phyloP scores from a whole-genome alignment of 2,797 vertebrate species.

The Tapera naevia region DNA sequence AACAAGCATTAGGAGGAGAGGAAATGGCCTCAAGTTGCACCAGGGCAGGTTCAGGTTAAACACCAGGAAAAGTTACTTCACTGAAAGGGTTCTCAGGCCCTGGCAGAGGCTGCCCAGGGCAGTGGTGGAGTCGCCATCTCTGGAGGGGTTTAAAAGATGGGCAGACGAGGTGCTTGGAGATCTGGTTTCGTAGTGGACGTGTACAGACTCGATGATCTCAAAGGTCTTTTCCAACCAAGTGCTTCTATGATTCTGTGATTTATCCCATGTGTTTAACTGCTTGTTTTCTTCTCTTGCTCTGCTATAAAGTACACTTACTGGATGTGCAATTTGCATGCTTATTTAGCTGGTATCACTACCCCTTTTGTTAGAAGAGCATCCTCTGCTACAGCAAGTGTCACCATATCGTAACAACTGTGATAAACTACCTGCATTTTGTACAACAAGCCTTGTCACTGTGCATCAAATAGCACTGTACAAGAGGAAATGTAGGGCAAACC shows the following conservation, averaged over 20 bases:
- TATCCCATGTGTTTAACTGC: not conserved
- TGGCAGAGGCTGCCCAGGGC: too few relatives aligned
- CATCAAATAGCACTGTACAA: not conserved
- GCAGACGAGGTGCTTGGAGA: too few relatives aligned
- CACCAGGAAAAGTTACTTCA: too few relatives aligned
- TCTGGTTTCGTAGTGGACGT: too few relatives aligned
- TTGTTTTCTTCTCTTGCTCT: not conserved
- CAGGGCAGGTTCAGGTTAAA: too few relatives aligned
- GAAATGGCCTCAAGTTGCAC: too few relatives aligned
- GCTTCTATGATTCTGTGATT: not conserved
- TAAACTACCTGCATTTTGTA: not conserved
- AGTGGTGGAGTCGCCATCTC: too few relatives aligned
- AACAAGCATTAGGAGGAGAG: too few relatives aligned
- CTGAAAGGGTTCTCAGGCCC: too few relatives aligned
- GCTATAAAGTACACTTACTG: not conserved
- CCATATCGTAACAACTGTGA: not conserved
- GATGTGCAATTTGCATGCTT: not conserved
- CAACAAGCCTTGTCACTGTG: rapidly evolving
- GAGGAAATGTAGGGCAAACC: not conserved
- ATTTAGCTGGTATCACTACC: not conserved
- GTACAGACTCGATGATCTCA: too few relatives aligned
- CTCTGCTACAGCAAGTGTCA: not conserved
- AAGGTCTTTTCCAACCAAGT: too few relatives aligned
- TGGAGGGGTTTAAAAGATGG: too few relatives aligned
- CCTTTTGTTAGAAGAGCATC: not conserved